phyloP scores from a whole-genome alignment of 2,113 vertebrate species.

The Rissa tridactyla region DNA sequence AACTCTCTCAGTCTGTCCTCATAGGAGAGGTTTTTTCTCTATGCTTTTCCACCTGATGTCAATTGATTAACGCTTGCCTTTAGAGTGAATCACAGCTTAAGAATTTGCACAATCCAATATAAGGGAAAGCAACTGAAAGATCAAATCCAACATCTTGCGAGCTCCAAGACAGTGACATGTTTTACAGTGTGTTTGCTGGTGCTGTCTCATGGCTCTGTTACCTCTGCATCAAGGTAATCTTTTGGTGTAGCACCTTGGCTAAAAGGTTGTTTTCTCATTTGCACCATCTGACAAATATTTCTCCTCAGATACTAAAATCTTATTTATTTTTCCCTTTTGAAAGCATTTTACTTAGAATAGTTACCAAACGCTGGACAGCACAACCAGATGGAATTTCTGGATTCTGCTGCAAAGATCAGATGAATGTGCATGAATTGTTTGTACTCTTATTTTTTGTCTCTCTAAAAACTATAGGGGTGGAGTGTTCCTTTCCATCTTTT shows the following conservation, averaged over 20 bases:
- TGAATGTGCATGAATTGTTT: neutral
- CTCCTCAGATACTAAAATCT: neutral
- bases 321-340: neutral
- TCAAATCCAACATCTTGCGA: neutral
- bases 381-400: neutral
- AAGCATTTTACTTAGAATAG: neutral
- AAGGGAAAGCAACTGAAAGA: neutral
- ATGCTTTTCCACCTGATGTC: neutral
- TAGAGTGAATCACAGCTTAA: neutral
- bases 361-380: rapidly evolving
- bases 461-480: neutral
- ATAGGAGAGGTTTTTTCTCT: neutral
- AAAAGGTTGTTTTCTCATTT: neutral
- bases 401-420: neutral
- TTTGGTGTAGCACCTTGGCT: neutral
- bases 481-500: neutral
- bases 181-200: neutral
- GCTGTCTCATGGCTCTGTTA: neutral
- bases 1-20: too few species aligned
- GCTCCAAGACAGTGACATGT: neutral
- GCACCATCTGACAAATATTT: neutral
- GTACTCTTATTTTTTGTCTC: neutral
- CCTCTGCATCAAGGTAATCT: neutral
- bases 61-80: neutral
- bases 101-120: neutral